Evolutionary conservation across 2,113 vertebrate species (phyloP), one percentile per base, ranked within the genome.

Genomic region (Clarias gariepinus): DNA sequence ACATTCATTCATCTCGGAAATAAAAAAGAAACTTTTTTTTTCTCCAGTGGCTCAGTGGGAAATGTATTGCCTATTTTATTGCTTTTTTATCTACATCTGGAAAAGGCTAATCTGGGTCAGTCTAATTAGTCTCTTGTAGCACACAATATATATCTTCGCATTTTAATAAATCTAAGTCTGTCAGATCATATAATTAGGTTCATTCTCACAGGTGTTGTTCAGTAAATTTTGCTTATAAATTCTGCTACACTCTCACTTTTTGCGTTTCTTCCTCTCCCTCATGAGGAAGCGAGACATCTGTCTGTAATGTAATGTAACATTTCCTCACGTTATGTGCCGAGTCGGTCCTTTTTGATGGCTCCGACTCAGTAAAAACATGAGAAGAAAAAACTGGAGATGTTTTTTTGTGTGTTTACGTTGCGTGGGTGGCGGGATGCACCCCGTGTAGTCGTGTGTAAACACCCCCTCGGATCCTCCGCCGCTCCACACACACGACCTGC

Each of bases 251-350:
- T 90, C 28, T 77, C 28, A 73, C 19, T 47, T 84, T 47, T 47
- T 81, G 30, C 63, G 47, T 63, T 25, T n/a, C 85, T 89, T 85
- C 89, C 85, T 90, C 87, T 91, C 73, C 93, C 93, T 93, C 87
- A 90, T 88, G 90, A 95, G 92, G 93, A 92, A 92, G 92, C 94
- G 91, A 91, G 93, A 93, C 93, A 94, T 95, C 92, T 96, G 94
- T 95, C 94, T 94, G 92, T 94, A 94, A 94, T 61, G 57, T 81
- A 61, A 68, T 95, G 94, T 94, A 96, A 96, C 89, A 92, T 95
- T 96, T 96, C 93, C 93, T 94, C 91, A 92, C 90, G 92, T 94
- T 94, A 95, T 93, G 94, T 91, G 93, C 92, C 92, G 92, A 93
- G 91, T 94, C 91, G 91, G 92, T 94, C 93, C 95, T 94, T 94